Percentiles rank a stretch among this genome's conserved stretches.
Conservation (phyloP, 2,797 vertebrate genomes). For the Platalea minor region DNA sequence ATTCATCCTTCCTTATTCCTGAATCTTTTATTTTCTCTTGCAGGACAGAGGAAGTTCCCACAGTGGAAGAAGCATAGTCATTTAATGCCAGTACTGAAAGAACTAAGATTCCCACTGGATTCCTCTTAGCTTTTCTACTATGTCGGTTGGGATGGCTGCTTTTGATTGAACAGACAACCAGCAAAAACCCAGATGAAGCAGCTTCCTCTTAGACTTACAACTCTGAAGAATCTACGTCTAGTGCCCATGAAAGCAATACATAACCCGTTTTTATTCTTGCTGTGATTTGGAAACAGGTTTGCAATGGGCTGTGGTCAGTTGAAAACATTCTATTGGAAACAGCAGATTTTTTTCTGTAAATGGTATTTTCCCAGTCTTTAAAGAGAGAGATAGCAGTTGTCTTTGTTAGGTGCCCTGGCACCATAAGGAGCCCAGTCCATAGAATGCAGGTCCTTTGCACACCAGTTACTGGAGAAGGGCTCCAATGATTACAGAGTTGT, state of each 20-base stretch:
- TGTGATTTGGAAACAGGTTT: background rate
- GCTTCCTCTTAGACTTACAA: background rate
- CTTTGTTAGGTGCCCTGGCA: background rate
- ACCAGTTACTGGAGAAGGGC: background rate
- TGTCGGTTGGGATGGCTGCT: background rate
- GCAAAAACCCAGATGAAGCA: background rate
- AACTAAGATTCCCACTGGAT: background rate
- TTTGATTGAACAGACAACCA: background rate
- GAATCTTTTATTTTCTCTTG: conserved; percentile 15
- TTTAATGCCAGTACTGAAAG: conserved; percentile 67
- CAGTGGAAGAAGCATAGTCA: conserved; percentile 89
- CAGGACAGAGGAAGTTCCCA: conserved; percentile 88
- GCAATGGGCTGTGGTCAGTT: background rate
- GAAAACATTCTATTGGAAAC: background rate
- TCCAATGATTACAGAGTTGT: background rate
- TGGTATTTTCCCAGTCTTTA: background rate
- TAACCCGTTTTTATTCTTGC: background rate
- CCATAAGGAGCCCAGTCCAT: background rate
- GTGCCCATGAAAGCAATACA: background rate
- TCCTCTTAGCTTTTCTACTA: background rate
- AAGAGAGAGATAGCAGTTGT: background rate
- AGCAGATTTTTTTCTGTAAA: background rate
- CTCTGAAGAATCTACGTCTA: background rate
- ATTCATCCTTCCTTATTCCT: background rate
- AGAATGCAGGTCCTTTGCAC: background rate